Evolutionary conservation across 2,797 vertebrate species (phyloP), one percentile per base, ranked within the genome.

Genomic region (Streptopelia turtur): DNA sequence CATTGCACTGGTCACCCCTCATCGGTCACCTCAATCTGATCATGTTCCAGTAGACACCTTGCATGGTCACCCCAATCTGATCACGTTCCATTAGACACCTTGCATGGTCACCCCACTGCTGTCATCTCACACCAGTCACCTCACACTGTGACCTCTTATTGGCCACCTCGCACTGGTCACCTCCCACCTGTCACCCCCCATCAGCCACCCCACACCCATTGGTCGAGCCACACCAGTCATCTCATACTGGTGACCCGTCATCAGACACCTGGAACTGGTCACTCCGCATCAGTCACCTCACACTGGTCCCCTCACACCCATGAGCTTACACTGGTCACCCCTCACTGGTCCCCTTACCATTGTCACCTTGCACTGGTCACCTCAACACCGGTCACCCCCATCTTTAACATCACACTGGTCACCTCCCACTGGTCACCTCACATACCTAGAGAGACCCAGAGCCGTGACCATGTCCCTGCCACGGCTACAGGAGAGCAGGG

Each of bases 401-500:
- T 16, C 14, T 3, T 10, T 35, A 28, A 37, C 5, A 11, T 52
- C 66, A 13, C 70, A 10, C 30, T 16, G 20, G 25, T 33, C 45
- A n/a, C 30, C 35, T 39, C 56, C 11, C 18, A 11, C 28, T 3
- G 2, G 37, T 17, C 81, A 43, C 28, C n/a, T n/a, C n/a, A n/a
- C n/a, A n/a, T n/a, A n/a, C n/a, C n/a, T n/a, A n/a, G n/a, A n/a
- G n/a, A 45, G 39, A 59, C 24, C 28, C 4, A 4, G 22, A 35
- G 21, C n/a, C 21, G 4, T 20, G 16, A 10, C 16, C 3, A 1
- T 4, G 43, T 37, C 37, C 49, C 28, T 21, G 5, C 61, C 3
- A 2, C 0, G 1, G 49, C 55, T 61, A 47, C 56, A 5, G 71
- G 18, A 60, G 22, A 59, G 28, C 3, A 3, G 13, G 2, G 3